A percentile compares a stretch with the other conserved stretches of the same genome.
These are phyloP conservation scores for Atethmia centrago DNA, from an alignment of 2,888 invertebrate species.

Conservation along the genomic window DNA sequence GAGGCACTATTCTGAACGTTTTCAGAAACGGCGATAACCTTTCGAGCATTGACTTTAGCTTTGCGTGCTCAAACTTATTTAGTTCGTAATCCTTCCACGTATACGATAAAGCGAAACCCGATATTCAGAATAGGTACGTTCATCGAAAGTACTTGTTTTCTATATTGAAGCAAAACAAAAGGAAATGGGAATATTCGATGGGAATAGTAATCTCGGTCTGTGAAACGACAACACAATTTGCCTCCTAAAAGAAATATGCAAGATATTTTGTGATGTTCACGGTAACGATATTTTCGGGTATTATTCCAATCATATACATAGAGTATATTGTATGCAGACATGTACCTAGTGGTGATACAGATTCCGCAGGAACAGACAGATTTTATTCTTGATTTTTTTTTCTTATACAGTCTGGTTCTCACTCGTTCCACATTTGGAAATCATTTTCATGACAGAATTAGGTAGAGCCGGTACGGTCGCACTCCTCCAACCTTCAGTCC, in stretches of 20 bases:
- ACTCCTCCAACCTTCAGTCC: too few species aligned
- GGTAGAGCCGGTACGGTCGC: too few species aligned
- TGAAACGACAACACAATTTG: conserved; percentile 53
- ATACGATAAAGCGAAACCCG: conserved; percentile 39
- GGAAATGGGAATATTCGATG: conserved; percentile 8
- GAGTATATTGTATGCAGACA: background rate
- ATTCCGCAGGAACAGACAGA: background rate
- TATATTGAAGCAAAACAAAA: conserved; percentile 52
- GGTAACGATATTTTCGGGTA: conserved; percentile 2
- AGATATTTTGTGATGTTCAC: conserved; percentile 10
- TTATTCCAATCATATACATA: background rate
- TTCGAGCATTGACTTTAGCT: conserved; percentile 67
- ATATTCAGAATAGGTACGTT: conserved; percentile 47
- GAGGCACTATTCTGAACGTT: conserved; percentile 40
- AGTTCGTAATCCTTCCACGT: conserved; percentile 52
- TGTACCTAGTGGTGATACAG: background rate
- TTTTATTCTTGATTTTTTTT: background rate
- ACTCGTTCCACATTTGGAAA: background rate
- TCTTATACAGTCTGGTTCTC: too few species aligned
- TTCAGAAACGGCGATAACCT: conserved; percentile 69
- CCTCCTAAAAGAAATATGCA: conserved; percentile 30
- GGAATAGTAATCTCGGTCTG: conserved; percentile 42
- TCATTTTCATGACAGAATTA: background rate
- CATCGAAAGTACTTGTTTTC: conserved; percentile 9
- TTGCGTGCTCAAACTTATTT: conserved; percentile 70